These are phyloP conservation scores for Nineta flava DNA, from an alignment of 2,888 invertebrate genomes.

Conservation along the genomic window DNA sequence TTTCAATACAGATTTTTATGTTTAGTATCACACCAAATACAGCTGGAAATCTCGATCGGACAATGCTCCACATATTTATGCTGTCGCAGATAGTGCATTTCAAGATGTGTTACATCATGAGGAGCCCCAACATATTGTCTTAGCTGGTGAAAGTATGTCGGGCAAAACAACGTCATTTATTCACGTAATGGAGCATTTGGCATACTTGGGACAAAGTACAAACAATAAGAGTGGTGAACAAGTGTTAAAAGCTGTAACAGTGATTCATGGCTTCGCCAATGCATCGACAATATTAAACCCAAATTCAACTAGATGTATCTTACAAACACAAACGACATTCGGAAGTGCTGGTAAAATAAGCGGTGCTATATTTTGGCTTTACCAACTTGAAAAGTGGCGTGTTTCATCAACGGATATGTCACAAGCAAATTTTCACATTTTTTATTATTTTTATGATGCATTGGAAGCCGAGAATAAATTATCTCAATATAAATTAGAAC, in stretches of 20 bases:
- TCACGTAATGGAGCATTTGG: slow-evolving; percentile 64
- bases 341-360: slow-evolving; percentile 75
- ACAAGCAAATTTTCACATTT: slow-evolving; percentile 77
- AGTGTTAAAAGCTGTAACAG: slow-evolving; percentile 47
- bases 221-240: slow-evolving; percentile 45
- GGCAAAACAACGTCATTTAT: slow-evolving; percentile 80
- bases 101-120: slow-evolving; percentile 83
- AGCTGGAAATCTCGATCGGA: slow-evolving; percentile 74
- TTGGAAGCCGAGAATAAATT: slow-evolving; percentile 51
- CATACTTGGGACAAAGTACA: slow-evolving; percentile 57
- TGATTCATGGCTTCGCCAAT: slow-evolving; percentile 65
- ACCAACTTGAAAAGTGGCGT: slow-evolving; percentile 78
- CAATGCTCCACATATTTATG: slow-evolving; percentile 79
- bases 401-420: slow-evolving; percentile 65
- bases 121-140: slow-evolving; percentile 69
- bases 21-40: slow-evolving; percentile 62
- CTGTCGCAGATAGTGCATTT: slow-evolving; percentile 77
- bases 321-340: slow-evolving; percentile 70
- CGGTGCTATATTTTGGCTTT: slow-evolving; percentile 73
- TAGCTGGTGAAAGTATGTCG: slow-evolving; percentile 81
- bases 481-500: slow-evolving; percentile 48
- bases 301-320: slow-evolving; percentile 70
- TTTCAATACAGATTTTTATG: background rate
- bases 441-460: slow-evolving; percentile 82
- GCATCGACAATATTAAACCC: slow-evolving; percentile 73